Conservation (phyloP, 1,140 invertebrate species). For the Semibalanus balanoides region DNA sequence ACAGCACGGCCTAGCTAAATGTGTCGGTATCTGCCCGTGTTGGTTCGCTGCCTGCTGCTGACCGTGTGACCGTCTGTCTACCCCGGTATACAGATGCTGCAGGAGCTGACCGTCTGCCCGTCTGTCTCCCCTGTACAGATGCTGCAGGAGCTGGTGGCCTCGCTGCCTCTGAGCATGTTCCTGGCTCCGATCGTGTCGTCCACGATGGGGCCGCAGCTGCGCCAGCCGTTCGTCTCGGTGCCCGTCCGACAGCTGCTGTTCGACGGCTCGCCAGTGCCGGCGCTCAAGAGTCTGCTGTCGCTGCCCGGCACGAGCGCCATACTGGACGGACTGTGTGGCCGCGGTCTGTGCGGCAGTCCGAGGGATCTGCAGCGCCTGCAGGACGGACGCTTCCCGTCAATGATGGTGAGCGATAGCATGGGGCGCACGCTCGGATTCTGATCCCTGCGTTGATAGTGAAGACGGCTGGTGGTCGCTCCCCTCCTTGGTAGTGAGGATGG, state of each 20-base stretch:
- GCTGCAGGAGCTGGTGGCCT: background rate
- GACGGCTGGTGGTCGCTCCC: no score
- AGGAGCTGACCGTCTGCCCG: background rate
- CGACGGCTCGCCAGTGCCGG: background rate
- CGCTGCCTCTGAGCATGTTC: background rate
- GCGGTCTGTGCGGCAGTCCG: background rate
- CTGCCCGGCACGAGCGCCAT: background rate
- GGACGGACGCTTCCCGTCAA: background rate
- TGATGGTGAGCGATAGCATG: background rate
- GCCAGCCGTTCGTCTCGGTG: background rate
- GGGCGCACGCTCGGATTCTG: no score
- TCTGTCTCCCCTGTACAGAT: background rate
- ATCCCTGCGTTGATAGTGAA: no score
- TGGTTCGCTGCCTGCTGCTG: no score
- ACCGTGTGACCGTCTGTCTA: background rate
- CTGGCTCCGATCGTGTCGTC: background rate
- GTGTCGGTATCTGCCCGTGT: no score
- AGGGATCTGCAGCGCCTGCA: background rate
- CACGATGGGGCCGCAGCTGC: background rate
- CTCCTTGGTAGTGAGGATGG: no score
- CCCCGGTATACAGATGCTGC: background rate
- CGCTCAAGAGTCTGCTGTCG: background rate
- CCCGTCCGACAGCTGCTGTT: background rate
- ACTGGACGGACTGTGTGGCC: background rate
- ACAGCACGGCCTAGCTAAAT: no score